Evolutionary conservation across 2,797 vertebrate species (phyloP).

Genomic region (Scleropages formosus): DNA sequence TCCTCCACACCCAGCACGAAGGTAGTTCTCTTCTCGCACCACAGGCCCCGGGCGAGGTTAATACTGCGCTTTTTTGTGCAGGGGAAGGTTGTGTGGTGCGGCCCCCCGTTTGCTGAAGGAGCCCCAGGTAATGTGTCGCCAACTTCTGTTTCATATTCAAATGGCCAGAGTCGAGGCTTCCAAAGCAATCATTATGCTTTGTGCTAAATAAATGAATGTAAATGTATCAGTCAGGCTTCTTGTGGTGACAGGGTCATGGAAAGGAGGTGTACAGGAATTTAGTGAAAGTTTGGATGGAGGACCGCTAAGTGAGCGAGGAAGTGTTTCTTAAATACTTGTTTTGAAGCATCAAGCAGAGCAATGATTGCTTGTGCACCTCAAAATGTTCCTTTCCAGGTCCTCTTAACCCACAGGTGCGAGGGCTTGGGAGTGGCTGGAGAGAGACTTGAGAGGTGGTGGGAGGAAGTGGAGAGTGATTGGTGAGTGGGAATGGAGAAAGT

Average conservation of each 20-base stretch:
- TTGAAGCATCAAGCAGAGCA: background rate
- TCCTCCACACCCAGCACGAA: slow-evolving; percentile 56
- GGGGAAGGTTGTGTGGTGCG: background rate
- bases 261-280: background rate
- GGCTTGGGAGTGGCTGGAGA: background rate
- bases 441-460: background rate
- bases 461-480: too few relatives aligned
- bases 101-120: background rate
- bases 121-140: background rate
- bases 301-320: background rate
- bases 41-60: slow-evolving; percentile 43
- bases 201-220: too few relatives aligned
- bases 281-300: too few relatives aligned
- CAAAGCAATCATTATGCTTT: too few relatives aligned
- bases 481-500: too few relatives aligned
- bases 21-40: slow-evolving; percentile 37
- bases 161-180: background rate
- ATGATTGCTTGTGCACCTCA: background rate
- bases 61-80: slow-evolving; percentile 24
- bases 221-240: too few relatives aligned
- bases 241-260: too few relatives aligned
- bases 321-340: background rate
- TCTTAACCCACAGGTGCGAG: too few relatives aligned
- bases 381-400: background rate
- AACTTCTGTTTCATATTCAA: slow-evolving; percentile 12